These are phyloP conservation scores for Lagopus muta DNA, from an alignment of 2,113 vertebrate species.

Conservation along the genomic window DNA sequence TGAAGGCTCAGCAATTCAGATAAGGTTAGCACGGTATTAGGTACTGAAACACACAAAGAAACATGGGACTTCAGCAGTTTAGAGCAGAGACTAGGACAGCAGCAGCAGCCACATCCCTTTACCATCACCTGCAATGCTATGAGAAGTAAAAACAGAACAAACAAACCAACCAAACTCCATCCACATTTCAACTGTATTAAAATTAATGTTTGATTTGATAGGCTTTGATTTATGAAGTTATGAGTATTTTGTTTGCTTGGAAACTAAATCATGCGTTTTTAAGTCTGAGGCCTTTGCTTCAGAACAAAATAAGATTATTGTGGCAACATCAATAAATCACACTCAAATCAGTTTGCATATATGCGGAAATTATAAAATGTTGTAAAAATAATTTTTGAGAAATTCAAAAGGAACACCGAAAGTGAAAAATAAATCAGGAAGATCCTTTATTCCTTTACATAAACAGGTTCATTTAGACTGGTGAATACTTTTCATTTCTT, in stretches of 20 bases:
- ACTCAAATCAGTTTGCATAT: fast-evolving
- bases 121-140: background rate
- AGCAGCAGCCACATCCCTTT: background rate
- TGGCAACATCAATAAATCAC: background rate
- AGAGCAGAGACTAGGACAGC: background rate
- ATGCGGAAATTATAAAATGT: background rate
- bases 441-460: background rate
- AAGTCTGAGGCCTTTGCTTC: background rate
- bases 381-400: background rate
- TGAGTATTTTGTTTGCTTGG: background rate
- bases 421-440: background rate
- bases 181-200: background rate
- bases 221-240: background rate
- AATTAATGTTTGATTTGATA: background rate
- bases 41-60: background rate
- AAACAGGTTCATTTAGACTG: background rate
- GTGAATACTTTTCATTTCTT: background rate
- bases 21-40: background rate
- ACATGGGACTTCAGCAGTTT: background rate
- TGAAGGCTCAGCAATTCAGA: background rate
- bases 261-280: background rate
- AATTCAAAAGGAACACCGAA: background rate
- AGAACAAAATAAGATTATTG: background rate
- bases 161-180: background rate
- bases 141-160: background rate